Conservation (phyloP, 2,797 vertebrate genomes). For the Emys orbicularis region DNA sequence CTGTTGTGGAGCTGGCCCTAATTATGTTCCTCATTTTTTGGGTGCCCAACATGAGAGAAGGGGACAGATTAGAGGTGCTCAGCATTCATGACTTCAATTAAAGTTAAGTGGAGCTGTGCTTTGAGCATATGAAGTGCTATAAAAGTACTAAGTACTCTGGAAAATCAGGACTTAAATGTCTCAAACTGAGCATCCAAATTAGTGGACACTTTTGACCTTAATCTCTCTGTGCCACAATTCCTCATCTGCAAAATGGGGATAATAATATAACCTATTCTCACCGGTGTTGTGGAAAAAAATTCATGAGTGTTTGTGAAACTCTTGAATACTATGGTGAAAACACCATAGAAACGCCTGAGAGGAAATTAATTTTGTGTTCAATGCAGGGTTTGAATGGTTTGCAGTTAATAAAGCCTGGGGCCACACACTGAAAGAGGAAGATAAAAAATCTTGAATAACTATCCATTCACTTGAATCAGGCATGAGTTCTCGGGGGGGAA, state of each 20-base stretch:
- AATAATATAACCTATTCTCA: not conserved
- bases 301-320: too few species aligned
- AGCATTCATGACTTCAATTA: not conserved
- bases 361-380: too few species aligned
- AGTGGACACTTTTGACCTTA: not conserved
- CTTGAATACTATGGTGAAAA: too few species aligned
- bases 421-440: not conserved
- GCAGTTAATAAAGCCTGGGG: not conserved
- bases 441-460: not conserved
- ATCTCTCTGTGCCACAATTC: not conserved
- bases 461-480: not conserved
- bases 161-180: not conserved
- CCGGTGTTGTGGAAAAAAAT: too few species aligned
- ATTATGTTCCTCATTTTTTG: not conserved
- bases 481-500: not conserved
- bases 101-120: not conserved
- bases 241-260: rapidly evolving
- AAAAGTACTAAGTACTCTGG: not conserved
- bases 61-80: not conserved
- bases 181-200: not conserved
- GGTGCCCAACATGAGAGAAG: not conserved
- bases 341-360: too few species aligned
- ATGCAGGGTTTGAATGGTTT: not conserved
- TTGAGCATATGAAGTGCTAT: not conserved
- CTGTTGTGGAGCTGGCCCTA: too few species aligned